These are phyloP conservation scores for Caenorhabditis plicata DNA, from an alignment of 2,888 invertebrate genomes.

Conservation along the genomic window DNA sequence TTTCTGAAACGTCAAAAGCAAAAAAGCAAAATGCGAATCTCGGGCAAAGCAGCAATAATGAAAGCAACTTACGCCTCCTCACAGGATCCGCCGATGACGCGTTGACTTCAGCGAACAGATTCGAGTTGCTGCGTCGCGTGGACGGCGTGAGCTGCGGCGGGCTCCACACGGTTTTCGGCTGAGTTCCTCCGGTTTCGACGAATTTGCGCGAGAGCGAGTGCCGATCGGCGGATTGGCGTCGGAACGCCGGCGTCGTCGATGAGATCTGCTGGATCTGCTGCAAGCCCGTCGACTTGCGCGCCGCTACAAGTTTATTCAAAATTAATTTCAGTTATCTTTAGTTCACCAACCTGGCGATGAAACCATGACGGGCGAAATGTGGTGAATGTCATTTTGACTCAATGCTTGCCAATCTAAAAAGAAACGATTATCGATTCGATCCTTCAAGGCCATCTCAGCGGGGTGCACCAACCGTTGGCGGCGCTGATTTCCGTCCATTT, in stretches of 20 bases:
- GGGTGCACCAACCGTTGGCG: no score
- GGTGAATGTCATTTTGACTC: constrained; percentile 17
- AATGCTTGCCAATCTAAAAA: constrained; percentile 29
- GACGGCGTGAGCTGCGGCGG: constrained; percentile 7
- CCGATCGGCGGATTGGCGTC: constrained; percentile 27
- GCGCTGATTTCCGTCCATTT: no score
- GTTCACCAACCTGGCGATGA: constrained; percentile 11
- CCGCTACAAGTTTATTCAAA: no score
- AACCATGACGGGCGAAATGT: constrained; percentile 27
- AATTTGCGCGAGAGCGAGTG: constrained; percentile 25
- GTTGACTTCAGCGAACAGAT: constrained; percentile 22
- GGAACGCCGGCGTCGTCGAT: constrained; percentile 13
- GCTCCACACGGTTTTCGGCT: constrained; percentile 39
- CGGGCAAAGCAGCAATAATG: no score
- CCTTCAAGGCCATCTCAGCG: constrained; percentile 9
- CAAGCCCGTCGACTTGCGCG: constrained; percentile 5
- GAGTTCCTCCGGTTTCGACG: constrained; percentile 24
- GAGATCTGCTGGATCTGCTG: constrained; percentile 20
- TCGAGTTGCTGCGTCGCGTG: constrained; percentile 23
- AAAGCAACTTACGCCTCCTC: constrained; percentile 44
- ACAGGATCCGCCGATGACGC: constrained; percentile 2
- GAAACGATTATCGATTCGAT: constrained; percentile 4
- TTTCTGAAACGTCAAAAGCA: no score
- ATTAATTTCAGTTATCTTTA: no score
- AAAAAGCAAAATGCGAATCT: no score